Evolutionary conservation across 1,140 invertebrate genomes (phyloP), one percentile per base, ranked within the genome.

Genomic region (Drosophila nigromelanica): DNA sequence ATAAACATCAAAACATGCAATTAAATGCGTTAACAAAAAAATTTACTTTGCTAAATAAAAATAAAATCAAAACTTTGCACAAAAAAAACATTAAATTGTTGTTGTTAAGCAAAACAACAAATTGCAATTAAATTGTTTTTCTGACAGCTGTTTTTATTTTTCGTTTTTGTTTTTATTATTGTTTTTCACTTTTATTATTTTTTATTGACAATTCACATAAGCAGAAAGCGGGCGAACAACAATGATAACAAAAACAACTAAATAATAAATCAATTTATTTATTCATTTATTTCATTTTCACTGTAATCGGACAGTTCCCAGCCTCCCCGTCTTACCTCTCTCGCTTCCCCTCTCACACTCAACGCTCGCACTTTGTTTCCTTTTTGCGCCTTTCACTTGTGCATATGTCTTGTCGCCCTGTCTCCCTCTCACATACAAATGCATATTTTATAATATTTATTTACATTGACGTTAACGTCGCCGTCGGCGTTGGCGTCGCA

Each of bases 361-460:
- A 27, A 33, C 61, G 51, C 55, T 58, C 62, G 30, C 54, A 66
- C 58, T 69, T 62, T 59, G 64, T 62, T 69, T 69, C 70, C 63
- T 68, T 73, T 73, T 61, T 72, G 39, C 68, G 73, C 73, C 73
- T 75, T 76, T 76, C 73, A 76, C 73, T 76, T 76, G 60, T 72
- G 69, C 62, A 72, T 72, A 63, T 33, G 63, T 54, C 48, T 35
- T 35, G 33, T 10, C 47, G 40, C 62, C 54, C 39, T 33, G 21
- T 63, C 58, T 52, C 70, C 64, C 39, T 59, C 39, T 56, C 52
- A 66, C 45, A 40, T 30, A 63, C 48, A 59, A 50, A 10, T 64
- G 76, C 76, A 71, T 80, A 73, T 85, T 76, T 77, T 80, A 76
- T 77, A 85, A 83, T 85, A 74, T 80, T 86, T 86, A 77, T 80